A percentile compares a stretch with the other conserved stretches of the same genome.
These are phyloP conservation scores for Drosophila subobscura DNA, from an alignment of 1,140 invertebrate species.

Conservation along the genomic window DNA sequence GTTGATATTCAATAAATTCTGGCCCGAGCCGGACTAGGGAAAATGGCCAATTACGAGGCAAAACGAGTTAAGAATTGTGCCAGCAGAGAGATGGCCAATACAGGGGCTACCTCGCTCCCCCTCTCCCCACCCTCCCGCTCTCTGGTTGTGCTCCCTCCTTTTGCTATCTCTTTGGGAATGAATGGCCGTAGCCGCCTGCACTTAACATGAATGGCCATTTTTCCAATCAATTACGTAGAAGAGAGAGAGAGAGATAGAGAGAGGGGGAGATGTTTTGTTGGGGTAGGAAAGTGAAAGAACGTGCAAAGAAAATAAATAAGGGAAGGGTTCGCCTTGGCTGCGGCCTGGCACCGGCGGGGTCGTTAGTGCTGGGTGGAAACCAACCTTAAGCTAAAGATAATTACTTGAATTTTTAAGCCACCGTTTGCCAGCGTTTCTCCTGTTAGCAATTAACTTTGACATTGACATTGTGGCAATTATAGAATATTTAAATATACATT, in stretches of 20 bases:
- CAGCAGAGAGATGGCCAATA: slow-evolving; percentile 34
- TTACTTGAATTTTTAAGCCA: slow-evolving; percentile 49
- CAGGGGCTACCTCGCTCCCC: slow-evolving; percentile 3
- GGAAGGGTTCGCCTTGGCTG: background rate
- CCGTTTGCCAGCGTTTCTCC: background rate
- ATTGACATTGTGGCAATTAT: slow-evolving; percentile 55
- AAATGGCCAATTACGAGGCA: slow-evolving; percentile 78
- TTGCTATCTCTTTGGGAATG: slow-evolving; percentile 36
- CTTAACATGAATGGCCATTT: slow-evolving; percentile 75
- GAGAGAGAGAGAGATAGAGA: background rate
- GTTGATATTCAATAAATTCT: slow-evolving; percentile 75
- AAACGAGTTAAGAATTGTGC: slow-evolving; percentile 74
- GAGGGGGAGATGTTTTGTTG: background rate
- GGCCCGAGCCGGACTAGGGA: slow-evolving; percentile 47
- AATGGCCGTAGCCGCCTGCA: slow-evolving; percentile 56
- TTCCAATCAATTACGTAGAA: slow-evolving; percentile 74
- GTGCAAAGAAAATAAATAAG: slow-evolving; percentile 20
- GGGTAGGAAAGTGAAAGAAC: slow-evolving; percentile 9
- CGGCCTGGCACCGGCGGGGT: background rate
- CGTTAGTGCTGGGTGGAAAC: background rate
- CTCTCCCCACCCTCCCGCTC: background rate
- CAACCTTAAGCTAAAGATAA: slow-evolving; percentile 43
- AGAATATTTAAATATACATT: slow-evolving; percentile 1
- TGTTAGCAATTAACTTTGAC: slow-evolving; percentile 54
- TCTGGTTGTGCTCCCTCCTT: too few relatives aligned